A percentile compares a stretch with the other conserved stretches of the same genome.
phyloP scores from a whole-genome alignment of 2,888 invertebrate species.

The Pammene aurita region DNA sequence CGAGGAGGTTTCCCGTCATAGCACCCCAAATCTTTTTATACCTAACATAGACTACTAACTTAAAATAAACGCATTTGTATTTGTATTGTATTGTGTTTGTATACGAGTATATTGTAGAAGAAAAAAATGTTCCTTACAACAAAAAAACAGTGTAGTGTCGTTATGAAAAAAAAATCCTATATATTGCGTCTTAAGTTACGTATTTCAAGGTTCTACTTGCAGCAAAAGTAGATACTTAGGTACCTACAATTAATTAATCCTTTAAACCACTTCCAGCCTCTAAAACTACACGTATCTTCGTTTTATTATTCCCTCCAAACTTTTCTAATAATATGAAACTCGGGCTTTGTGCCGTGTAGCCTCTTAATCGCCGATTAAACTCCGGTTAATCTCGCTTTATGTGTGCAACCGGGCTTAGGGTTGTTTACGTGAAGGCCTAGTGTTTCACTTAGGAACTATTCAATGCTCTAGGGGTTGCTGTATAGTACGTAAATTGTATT shows the following conservation, averaged over 20 bases:
- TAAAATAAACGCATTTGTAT: too few species aligned
- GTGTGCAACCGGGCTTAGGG: slow-evolving; percentile 36
- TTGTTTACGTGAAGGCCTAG: slow-evolving; percentile 32
- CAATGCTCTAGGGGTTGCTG: slow-evolving; percentile 4
- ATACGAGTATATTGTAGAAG: too few species aligned
- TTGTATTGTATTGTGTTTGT: too few species aligned
- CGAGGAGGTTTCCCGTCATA: too few species aligned
- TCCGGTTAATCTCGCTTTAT: slow-evolving; percentile 39
- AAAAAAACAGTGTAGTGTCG: too few species aligned
- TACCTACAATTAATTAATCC: neutral
- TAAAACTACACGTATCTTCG: slow-evolving; percentile 22
- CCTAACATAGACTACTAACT: too few species aligned
- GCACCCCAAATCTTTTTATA: too few species aligned
- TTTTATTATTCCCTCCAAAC: slow-evolving; percentile 39
- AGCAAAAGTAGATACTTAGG: too few species aligned
- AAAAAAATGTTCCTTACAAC: too few species aligned
- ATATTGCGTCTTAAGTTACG: too few species aligned
- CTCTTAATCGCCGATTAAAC: slow-evolving; percentile 42
- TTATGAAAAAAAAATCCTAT: too few species aligned
- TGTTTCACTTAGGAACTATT: slow-evolving; percentile 25
- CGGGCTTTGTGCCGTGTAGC: slow-evolving; percentile 39
- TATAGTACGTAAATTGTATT: neutral
- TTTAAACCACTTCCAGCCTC: slow-evolving; percentile 21
- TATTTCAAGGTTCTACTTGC: too few species aligned
- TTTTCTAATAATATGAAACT: slow-evolving; percentile 43